Conservation (phyloP, 2,113 vertebrate genomes). For the Phalacrocorax pelagicus region DNA sequence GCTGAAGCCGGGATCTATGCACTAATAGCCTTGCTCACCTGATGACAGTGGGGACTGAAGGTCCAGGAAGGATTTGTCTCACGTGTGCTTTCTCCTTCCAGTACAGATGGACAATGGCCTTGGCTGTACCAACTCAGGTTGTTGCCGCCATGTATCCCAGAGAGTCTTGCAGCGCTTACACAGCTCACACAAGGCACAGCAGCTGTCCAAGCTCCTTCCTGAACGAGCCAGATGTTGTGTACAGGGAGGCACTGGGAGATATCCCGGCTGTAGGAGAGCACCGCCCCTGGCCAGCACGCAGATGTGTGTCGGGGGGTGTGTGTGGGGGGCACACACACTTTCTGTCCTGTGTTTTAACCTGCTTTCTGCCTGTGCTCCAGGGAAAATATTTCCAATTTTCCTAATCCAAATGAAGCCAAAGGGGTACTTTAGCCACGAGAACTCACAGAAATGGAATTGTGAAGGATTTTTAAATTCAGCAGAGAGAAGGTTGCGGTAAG, state of each 20-base stretch:
- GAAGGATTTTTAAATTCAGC: background rate
- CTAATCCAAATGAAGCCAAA: background rate
- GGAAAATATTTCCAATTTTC: background rate
- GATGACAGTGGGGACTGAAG: background rate
- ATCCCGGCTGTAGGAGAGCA: background rate
- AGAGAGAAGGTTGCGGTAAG: background rate
- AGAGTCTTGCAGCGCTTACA: background rate
- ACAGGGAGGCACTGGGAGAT: background rate
- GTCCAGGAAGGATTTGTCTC: background rate
- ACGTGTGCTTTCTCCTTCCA: background rate
- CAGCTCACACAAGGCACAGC: background rate
- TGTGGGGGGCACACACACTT: no score
- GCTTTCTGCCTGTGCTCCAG: background rate
- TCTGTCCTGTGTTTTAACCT: no score
- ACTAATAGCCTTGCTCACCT: background rate
- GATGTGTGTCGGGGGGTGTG: no score
- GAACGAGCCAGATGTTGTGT: background rate
- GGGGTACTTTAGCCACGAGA: background rate
- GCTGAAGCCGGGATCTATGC: accelerated
- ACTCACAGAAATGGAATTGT: background rate
- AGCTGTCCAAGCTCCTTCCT: background rate
- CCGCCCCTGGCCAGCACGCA: background rate
- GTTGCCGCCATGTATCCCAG: background rate
- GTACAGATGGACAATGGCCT: accelerated
- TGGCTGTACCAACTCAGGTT: background rate